Conservation (phyloP, 1,140 invertebrate genomes). For the Pachypeltis micranthus region DNA sequence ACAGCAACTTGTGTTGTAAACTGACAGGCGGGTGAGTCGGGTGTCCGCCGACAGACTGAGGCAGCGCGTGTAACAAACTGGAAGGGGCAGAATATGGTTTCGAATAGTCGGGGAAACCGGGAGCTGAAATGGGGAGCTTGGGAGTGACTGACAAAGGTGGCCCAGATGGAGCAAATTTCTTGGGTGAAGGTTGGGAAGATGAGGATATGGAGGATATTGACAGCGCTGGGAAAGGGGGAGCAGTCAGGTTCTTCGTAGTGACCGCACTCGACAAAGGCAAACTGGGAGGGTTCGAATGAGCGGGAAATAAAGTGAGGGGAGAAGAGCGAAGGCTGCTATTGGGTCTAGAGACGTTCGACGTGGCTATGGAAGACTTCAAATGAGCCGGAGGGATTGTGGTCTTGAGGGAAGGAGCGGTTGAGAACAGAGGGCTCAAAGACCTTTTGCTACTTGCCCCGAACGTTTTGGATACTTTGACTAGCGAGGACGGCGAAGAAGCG, state of each 20-base stretch:
- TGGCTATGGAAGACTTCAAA: neutral
- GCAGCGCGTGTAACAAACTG: neutral
- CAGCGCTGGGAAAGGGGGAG: neutral
- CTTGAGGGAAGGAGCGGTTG: neutral
- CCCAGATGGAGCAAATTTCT: neutral
- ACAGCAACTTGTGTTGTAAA: constrained; percentile 17
- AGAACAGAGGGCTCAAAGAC: neutral
- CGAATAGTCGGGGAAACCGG: neutral
- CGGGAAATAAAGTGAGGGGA: neutral
- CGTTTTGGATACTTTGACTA: neutral
- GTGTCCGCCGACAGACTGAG: neutral
- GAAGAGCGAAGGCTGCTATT: neutral
- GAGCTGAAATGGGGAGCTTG: neutral
- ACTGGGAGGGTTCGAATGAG: neutral
- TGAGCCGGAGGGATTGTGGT: no score
- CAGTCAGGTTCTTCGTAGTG: neutral
- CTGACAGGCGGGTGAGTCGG: neutral
- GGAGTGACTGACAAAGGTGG: neutral
- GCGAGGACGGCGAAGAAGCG: neutral
- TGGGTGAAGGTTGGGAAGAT: neutral
- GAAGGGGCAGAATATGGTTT: neutral
- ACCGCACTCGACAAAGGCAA: neutral
- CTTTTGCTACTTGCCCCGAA: neutral
- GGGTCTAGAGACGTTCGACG: neutral
- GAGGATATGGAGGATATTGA: neutral